Evolutionary conservation across 2,888 invertebrate genomes (phyloP).

Genomic region (Stomorhina lunata): DNA sequence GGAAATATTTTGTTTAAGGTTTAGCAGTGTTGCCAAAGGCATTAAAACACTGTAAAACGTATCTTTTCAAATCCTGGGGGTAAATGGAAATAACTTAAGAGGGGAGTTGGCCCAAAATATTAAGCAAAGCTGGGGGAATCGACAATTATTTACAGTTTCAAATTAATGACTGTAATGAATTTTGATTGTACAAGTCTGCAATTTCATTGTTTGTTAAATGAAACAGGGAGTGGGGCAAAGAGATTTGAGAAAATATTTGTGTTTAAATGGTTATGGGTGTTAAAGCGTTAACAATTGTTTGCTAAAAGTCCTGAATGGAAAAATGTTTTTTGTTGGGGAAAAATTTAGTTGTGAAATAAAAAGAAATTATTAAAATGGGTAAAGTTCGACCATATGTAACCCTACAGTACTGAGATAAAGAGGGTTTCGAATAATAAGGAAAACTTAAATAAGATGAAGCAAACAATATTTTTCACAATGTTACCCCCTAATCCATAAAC

Average conservation of each 20-base stretch:
- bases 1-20: conserved; percentile 46
- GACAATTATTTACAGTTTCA: conserved; percentile 54
- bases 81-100: neutral
- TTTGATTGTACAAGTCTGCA: conserved; percentile 63
- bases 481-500: too few relatives aligned
- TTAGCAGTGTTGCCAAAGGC: conserved; percentile 18
- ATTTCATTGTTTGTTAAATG: conserved; percentile 24
- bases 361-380: too few relatives aligned
- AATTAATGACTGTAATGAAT: conserved; percentile 67
- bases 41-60: conserved; percentile 42
- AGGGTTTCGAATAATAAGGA: too few relatives aligned
- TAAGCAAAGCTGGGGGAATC: neutral
- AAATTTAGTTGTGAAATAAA: too few relatives aligned
- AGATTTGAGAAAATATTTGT: conserved; percentile 28
- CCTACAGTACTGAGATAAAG: too few relatives aligned
- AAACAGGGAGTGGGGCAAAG: neutral
- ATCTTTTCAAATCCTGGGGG: conserved; percentile 33
- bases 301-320: conserved; percentile 25
- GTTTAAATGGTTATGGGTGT: conserved; percentile 44
- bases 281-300: conserved; percentile 54
- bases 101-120: conserved; percentile 7
- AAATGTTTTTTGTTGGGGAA: conserved; percentile 20
- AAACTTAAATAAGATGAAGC: too few relatives aligned
- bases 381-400: too few relatives aligned
- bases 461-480: too few relatives aligned